Conservation (phyloP, 37 sponge, comb jelly and placozoan genomes). For the Ianthella basta region DNA sequence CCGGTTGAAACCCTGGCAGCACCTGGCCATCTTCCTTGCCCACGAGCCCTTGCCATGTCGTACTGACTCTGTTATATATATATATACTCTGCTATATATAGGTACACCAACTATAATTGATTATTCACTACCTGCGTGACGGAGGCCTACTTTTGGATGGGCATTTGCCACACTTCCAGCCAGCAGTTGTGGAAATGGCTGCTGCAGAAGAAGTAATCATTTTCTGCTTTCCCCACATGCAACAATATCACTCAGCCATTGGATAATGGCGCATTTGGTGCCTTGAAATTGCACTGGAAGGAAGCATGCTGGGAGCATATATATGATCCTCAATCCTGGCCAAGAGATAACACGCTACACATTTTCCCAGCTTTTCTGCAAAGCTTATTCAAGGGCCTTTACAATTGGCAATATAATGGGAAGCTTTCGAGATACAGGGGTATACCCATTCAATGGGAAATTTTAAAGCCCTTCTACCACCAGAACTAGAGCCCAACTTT, state of each 20-base stretch:
- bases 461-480: background rate
- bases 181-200: constrained; percentile 2
- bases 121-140: too few species aligned
- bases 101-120: too few species aligned
- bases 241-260: background rate
- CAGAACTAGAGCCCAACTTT: background rate
- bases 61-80: too few species aligned
- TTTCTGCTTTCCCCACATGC: background rate
- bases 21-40: too few species aligned
- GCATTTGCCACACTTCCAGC: background rate
- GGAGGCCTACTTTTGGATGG: too few species aligned
- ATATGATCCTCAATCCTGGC: background rate
- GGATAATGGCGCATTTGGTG: background rate
- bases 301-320: background rate
- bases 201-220: constrained; percentile 5
- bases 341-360: background rate
- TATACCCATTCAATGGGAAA: background rate
- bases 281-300: constrained; percentile 6
- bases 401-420: background rate
- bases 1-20: too few species aligned
- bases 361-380: constrained; percentile 1
- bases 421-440: background rate
- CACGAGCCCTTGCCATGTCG: too few species aligned
- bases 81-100: too few species aligned
- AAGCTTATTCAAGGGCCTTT: constrained; percentile 1